Evolutionary conservation across 2,797 vertebrate genomes (phyloP).

Genomic region (Anisognathus igniventris): DNA sequence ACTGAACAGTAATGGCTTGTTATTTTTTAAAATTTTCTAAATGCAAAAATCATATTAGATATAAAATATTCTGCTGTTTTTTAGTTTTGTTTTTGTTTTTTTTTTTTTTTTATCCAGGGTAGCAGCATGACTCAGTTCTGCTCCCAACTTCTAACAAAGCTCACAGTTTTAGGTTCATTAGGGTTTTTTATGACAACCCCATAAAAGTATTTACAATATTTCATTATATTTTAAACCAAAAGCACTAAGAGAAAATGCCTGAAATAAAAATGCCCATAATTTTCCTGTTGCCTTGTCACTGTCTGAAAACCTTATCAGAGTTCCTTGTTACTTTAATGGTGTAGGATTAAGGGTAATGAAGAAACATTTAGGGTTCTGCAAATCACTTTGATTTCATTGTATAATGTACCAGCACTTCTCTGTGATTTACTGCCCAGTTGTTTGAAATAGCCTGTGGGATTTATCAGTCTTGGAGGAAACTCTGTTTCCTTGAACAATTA

Average conservation of each 20-base stretch:
- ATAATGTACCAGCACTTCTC: conserved; percentile 1
- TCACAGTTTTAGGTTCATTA: background rate
- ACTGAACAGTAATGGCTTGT: background rate
- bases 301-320: conserved; percentile 37
- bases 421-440: conserved; percentile 21
- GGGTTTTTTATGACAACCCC: background rate
- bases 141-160: background rate
- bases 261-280: conserved; percentile 29
- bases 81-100: rapidly evolving
- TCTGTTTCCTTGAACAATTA: conserved; percentile 35
- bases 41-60: background rate
- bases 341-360: conserved; percentile 38
- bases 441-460: conserved; percentile 18
- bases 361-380: conserved; percentile 46
- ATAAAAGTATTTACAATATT: conserved; percentile 32
- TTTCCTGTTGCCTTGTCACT: background rate
- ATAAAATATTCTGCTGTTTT: background rate
- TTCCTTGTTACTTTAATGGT: conserved; percentile 5
- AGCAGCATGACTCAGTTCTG: background rate
- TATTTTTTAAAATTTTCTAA: background rate
- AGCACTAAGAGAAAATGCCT: background rate
- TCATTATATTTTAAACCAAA: conserved; percentile 20
- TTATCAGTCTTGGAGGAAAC: conserved; percentile 42
- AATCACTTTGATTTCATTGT: conserved; percentile 52
- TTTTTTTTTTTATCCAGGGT: background rate